Base-by-base conservation (phyloP, 1,140 invertebrate species). In the Dendrolimus punctatus region DNA sequence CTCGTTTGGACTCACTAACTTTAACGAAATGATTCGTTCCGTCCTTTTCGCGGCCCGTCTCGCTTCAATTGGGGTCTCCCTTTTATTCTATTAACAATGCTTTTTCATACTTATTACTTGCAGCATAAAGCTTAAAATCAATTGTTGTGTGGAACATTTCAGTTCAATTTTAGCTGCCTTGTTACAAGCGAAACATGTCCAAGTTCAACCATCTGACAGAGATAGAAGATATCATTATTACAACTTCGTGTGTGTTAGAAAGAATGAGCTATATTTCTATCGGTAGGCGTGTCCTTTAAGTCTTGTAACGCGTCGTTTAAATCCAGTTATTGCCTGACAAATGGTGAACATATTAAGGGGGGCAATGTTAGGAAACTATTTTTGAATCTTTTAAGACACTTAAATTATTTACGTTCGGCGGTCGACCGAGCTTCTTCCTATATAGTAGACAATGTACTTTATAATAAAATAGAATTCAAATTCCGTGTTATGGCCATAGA, bases 301-400 rank as follows among this genome's bases (percentile, higher is more conserved):
- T 71, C 58, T 66, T 73, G 73, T 72, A 80, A 76, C 66, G 70
- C 68, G 66, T 69, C 70, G 74, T 81, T 86, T 83, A 86, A 86
- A 86, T 86, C 76, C 71, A 83, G 83, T 86, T 86, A 86, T 81
- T 77, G 80, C 62, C 83, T 84, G 83, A 83, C 77, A 86, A 86
- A 86, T 86, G 80, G 83, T 83, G 75, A 79, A 81, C 79, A 82
- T 82, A 83, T 86, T 83, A 80, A 72, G 71, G 76, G 79, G 80
- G 78, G 80, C 73, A 79, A 80, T 81, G 80, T 84, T 80, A 83
- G 83, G 69, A 86, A 83, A 86, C 83, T 86, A 86, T 86, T 86
- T 86, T 86, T 86, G 83, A 86, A 86, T 86, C 83, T 86, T 86
- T 86, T 86, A 86, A 86, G 83, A 86, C 80, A 84, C 75, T 84